Percentiles rank a stretch among this genome's conserved stretches.
Evolutionary conservation across 2,888 invertebrate genomes (phyloP).

Genomic region (Nemoura dubitans): DNA sequence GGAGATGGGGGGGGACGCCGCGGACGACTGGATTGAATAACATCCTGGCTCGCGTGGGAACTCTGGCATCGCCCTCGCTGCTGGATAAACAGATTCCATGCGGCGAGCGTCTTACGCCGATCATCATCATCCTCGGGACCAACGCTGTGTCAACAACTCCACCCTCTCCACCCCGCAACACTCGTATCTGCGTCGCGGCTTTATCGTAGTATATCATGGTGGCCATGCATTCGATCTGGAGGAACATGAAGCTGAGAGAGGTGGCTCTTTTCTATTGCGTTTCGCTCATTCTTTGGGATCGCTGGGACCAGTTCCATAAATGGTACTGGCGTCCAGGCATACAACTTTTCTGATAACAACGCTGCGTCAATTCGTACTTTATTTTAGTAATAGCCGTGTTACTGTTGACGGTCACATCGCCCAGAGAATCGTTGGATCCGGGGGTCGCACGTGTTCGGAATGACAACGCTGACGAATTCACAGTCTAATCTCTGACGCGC

Average conservation of each 20-base stretch:
- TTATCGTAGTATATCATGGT: no score
- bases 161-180: neutral
- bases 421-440: neutral
- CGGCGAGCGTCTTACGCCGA: neutral
- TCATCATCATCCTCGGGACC: neutral
- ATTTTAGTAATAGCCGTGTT: neutral
- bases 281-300: no score
- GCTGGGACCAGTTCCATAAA: no score
- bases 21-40: neutral
- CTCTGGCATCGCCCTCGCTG: neutral
- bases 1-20: neutral
- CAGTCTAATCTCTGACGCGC: neutral
- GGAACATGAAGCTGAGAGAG: no score
- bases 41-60: neutral
- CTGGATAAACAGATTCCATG: neutral
- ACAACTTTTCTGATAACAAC: neutral
- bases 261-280: no score
- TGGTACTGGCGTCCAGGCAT: no score
- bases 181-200: no score
- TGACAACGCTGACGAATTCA: neutral
- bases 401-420: neutral
- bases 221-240: no score
- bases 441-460: neutral
- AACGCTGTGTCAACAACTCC: neutral
- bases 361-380: neutral